Conservation (phyloP, 2,888 invertebrate genomes). For the Scaeva pyrastri region DNA sequence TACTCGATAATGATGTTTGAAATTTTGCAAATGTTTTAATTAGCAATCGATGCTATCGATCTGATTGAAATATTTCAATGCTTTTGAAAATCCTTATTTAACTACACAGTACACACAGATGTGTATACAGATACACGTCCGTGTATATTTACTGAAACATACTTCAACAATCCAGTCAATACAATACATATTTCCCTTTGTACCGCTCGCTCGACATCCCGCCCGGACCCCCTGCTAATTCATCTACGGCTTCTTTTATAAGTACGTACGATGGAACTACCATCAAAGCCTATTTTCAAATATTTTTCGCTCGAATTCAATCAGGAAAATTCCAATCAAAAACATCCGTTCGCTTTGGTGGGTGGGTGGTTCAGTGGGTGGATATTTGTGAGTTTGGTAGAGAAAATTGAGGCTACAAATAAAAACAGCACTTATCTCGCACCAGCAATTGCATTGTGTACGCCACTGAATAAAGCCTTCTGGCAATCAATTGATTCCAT, state of each 20-base stretch:
- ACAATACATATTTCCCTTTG: conserved; percentile 40
- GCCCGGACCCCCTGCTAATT: conserved; percentile 27
- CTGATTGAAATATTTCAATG: conserved; percentile 44
- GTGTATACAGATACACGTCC: too few relatives aligned
- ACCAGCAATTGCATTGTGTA: conserved; percentile 41
- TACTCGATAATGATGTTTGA: conserved; percentile 28
- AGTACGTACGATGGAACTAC: neutral
- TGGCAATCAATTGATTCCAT: conserved; percentile 43
- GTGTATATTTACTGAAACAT: neutral
- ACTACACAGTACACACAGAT: neutral
- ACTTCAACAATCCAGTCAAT: conserved; percentile 21
- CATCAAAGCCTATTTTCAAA: conserved; percentile 51
- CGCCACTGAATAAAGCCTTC: conserved; percentile 35
- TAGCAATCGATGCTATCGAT: conserved; percentile 65
- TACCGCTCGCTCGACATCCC: conserved; percentile 5
- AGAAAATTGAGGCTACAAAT: neutral
- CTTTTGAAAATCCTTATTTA: conserved; percentile 43
- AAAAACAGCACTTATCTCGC: conserved; percentile 50
- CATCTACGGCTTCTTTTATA: neutral
- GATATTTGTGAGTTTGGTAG: too few relatives aligned
- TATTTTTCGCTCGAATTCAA: conserved; percentile 71
- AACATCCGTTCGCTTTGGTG: conserved; percentile 22
- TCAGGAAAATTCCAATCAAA: conserved; percentile 71
- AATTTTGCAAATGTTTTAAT: conserved; percentile 62
- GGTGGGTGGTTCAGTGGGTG: neutral